Percentiles rank a stretch among this genome's conserved stretches.
phyloP scores from a whole-genome alignment of 2,888 invertebrate species.

The Drosophila atripex region DNA sequence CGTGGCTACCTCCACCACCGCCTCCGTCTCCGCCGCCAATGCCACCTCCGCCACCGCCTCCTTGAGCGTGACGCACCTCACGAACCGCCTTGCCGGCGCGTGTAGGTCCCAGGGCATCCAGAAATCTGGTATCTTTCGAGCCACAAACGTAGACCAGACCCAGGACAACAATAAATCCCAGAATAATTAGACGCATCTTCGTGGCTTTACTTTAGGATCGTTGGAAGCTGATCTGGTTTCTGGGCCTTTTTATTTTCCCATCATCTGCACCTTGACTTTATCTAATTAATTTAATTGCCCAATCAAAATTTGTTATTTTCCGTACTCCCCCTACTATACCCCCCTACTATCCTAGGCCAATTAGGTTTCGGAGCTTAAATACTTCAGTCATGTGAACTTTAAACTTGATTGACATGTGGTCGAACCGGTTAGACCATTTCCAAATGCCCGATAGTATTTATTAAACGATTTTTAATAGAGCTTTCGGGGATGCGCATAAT shows the following conservation, averaged over 20 bases:
- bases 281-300: neutral
- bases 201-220: neutral
- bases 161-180: neutral
- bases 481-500: slow-evolving; percentile 2
- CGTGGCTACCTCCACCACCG: neutral
- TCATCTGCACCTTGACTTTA: neutral
- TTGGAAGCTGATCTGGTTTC: neutral
- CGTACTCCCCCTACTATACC: neutral
- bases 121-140: neutral
- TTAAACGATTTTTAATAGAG: slow-evolving; percentile 5
- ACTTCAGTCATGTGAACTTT: neutral
- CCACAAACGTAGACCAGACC: neutral
- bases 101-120: neutral
- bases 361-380: neutral
- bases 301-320: neutral
- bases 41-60: slow-evolving; percentile 1
- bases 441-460: neutral
- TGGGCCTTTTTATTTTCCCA: neutral
- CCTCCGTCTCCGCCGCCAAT: neutral
- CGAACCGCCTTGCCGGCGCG: neutral
- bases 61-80: neutral
- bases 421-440: neutral
- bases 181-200: neutral
- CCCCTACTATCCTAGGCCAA: neutral
- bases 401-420: neutral